Evolutionary conservation across 2,797 vertebrate species (phyloP), one percentile per base, ranked within the genome.

Genomic region (Synanceia verrucosa): DNA sequence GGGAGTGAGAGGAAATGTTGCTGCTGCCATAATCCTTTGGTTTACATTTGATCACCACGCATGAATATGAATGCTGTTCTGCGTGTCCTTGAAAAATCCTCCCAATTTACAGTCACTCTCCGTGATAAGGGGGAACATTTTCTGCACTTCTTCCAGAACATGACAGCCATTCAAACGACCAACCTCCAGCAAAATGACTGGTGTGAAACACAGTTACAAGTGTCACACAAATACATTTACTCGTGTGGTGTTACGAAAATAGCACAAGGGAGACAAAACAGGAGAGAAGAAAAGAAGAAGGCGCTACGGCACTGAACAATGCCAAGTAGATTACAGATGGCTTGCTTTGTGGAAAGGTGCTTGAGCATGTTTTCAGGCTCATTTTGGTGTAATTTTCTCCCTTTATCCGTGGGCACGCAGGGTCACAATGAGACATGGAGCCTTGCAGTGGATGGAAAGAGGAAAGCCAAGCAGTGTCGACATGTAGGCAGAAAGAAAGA

Each of bases 41-140:
- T 88, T 90, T 85, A 89, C 78, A 91, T 89, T 86, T 89, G 82
- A 86, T 88, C 79, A 79, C 67, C 70, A 81, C 3, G 72, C 82
- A 83, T 86, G 86, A 89, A 90, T 90, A 86, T 80, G 76, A 88
- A 90, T 81, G 74, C 69, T 56, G 76, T 62, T 82, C 78, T 71
- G 65, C 36, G 4, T 74, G 87, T 87, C 90, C 86, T 88, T 90
- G 82, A 88, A 86, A 88, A 76, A 80, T 70, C 71, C 48, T 46
- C 50, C 57, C 34, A 65, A 77, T 73, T 82, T 82, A 36, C 57
- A 78, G 70, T 70, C 31, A 29, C 65, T 70, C 11, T 46, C 66
- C 44, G 39, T 29, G 26, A 34, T 39, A 39, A 41, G 67, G 62
- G 44, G 70, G 69, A 86, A 68, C 65, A 64, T 70, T 73, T 83